These are phyloP conservation scores for Hedychridium roseum DNA, from an alignment of 2,888 invertebrate species.

Conservation along the genomic window DNA sequence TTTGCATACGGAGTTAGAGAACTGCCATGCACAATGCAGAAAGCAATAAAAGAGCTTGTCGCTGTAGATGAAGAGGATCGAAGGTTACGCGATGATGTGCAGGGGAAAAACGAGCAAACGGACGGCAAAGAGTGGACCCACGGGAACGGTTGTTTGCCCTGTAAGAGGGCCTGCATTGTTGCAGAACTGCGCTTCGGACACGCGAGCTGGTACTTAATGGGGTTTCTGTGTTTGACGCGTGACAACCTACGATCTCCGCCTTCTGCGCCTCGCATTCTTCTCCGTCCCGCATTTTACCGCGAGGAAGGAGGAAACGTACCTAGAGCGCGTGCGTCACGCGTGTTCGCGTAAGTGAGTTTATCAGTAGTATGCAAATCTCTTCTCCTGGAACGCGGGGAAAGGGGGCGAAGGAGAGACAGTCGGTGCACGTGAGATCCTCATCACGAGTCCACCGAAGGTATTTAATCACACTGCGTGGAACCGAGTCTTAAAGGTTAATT, in stretches of 20 bases:
- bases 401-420: neutral
- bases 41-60: no score
- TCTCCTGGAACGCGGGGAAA: neutral
- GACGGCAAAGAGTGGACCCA: slow-evolving; percentile 14
- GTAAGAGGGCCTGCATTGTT: slow-evolving; percentile 37
- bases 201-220: slow-evolving; percentile 50
- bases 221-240: slow-evolving; percentile 52
- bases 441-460: no score
- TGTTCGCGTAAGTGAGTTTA: neutral
- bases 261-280: slow-evolving; percentile 23
- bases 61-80: slow-evolving; percentile 5
- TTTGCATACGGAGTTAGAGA: no score
- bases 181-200: slow-evolving; percentile 34
- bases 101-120: slow-evolving; percentile 30
- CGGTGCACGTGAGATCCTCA: no score
- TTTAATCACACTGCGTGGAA: no score
- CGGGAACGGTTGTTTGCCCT: slow-evolving; percentile 31
- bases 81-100: slow-evolving; percentile 6
- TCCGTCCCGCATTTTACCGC: slow-evolving; percentile 7
- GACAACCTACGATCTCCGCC: slow-evolving; percentile 35
- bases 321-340: neutral
- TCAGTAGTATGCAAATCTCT: slow-evolving; percentile 5
- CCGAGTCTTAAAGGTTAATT: no score
- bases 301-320: slow-evolving; percentile 1
- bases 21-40: no score